A percentile compares a stretch with the other conserved stretches of the same genome.
These are phyloP conservation scores for Octodonta nipae DNA, from an alignment of 2,888 invertebrate genomes.

Conservation along the genomic window DNA sequence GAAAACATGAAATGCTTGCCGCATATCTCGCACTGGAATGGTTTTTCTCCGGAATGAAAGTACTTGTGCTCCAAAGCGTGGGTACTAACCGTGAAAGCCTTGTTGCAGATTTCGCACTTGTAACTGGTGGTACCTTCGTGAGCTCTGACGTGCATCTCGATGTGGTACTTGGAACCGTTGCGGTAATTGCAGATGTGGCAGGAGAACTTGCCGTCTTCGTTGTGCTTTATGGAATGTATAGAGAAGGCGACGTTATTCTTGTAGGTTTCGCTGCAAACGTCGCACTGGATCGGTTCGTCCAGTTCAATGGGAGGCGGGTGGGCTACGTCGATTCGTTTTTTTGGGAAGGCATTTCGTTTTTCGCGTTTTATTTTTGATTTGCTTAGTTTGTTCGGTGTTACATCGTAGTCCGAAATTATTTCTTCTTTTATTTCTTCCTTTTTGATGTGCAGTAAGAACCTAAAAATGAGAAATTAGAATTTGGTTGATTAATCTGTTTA, in stretches of 20 bases:
- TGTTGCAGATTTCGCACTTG: conserved; percentile 35
- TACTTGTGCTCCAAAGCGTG: conserved; percentile 36
- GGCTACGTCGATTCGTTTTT: too few species aligned
- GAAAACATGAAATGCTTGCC: conserved; percentile 40
- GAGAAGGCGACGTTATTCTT: conserved; percentile 25
- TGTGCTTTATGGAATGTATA: conserved; percentile 25
- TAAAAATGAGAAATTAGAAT: too few species aligned
- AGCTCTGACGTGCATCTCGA: conserved; percentile 32
- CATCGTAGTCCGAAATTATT: too few species aligned
- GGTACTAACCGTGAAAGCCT: conserved; percentile 36
- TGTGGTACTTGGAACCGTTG: conserved; percentile 25
- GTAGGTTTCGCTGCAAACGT: conserved; percentile 26
- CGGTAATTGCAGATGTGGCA: conserved; percentile 28
- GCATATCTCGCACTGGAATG: conserved; percentile 37
- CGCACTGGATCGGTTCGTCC: conserved; percentile 29
- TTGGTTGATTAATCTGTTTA: too few species aligned
- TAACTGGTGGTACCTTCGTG: conserved; percentile 36
- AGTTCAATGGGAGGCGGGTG: conserved; percentile 18
- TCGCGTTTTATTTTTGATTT: too few species aligned
- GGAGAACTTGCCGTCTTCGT: conserved; percentile 22
- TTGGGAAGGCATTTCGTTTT: too few species aligned
- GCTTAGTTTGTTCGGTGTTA: too few species aligned
- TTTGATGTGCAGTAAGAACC: too few species aligned
- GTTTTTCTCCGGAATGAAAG: conserved; percentile 41
- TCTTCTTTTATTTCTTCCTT: too few species aligned